Evolutionary conservation across 2,797 vertebrate genomes (phyloP).

Genomic region (Taeniopygia guttata): DNA sequence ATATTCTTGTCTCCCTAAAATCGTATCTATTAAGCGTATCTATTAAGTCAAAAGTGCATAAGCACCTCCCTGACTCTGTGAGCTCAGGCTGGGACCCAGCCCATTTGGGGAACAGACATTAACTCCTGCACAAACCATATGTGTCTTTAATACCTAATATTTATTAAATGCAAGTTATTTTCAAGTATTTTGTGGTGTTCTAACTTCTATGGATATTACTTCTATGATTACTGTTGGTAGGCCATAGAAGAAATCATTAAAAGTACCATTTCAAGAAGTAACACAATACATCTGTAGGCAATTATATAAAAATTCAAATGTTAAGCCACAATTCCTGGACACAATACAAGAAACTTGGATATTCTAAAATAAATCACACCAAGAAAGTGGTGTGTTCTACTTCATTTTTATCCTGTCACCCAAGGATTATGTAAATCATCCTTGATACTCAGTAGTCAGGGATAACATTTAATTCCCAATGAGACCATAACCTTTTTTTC

Average conservation of each 20-base stretch:
- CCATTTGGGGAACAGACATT: too few relatives aligned
- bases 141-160: background rate
- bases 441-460: background rate
- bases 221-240: background rate
- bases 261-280: background rate
- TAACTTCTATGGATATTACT: background rate
- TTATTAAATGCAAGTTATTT: background rate
- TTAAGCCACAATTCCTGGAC: background rate
- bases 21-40: background rate
- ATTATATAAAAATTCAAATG: background rate
- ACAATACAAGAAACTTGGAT: background rate
- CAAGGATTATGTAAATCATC: background rate
- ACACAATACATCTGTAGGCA: background rate
- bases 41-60: background rate
- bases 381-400: background rate
- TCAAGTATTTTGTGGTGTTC: background rate
- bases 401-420: background rate
- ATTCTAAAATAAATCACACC: background rate
- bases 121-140: background rate
- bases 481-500: background rate
- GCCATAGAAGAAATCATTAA: background rate
- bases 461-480: background rate
- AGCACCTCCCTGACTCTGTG: too few relatives aligned
- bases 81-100: background rate
- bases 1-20: background rate